Percentiles rank a stretch among this genome's conserved stretches.
These are phyloP conservation scores for Bombus confusus DNA, from an alignment of 1,140 invertebrate genomes.

Conservation along the genomic window DNA sequence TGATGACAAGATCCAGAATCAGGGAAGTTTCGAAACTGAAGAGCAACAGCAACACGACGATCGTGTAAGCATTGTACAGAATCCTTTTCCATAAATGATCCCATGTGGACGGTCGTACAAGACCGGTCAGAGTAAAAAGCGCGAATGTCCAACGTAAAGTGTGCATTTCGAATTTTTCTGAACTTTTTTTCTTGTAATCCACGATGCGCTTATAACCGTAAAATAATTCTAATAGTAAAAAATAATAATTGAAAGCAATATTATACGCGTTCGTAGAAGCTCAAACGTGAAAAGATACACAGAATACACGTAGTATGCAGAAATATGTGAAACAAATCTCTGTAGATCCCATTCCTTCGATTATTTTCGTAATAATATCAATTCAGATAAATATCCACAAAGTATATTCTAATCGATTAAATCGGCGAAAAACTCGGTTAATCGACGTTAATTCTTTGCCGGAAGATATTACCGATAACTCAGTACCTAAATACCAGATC, in stretches of 20 bases:
- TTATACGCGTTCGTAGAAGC: not conserved
- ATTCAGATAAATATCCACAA: not conserved
- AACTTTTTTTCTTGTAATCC: not conserved
- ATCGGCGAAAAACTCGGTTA: no score
- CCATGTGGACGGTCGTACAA: conserved; percentile 29
- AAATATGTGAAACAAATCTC: no score
- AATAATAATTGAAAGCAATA: not conserved
- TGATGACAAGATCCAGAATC: conserved; percentile 33
- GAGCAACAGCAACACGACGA: conserved; percentile 4
- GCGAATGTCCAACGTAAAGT: conserved; percentile 30
- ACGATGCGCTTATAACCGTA: not conserved
- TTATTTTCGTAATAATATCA: not conserved
- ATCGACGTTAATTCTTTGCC: not conserved
- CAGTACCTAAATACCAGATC: not conserved
- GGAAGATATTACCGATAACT: not conserved
- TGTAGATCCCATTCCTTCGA: no score
- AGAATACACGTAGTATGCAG: no score
- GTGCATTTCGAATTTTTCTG: conserved; percentile 6
- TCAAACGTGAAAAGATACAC: not conserved
- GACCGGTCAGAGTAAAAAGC: conserved; percentile 26
- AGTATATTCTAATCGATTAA: no score
- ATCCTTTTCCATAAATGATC: conserved; percentile 2
- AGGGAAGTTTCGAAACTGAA: not conserved
- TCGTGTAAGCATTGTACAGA: conserved; percentile 29
- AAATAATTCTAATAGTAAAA: not conserved